Conservation (phyloP, 2,888 invertebrate genomes). For the Lordiphosa fenestrarum region DNA sequence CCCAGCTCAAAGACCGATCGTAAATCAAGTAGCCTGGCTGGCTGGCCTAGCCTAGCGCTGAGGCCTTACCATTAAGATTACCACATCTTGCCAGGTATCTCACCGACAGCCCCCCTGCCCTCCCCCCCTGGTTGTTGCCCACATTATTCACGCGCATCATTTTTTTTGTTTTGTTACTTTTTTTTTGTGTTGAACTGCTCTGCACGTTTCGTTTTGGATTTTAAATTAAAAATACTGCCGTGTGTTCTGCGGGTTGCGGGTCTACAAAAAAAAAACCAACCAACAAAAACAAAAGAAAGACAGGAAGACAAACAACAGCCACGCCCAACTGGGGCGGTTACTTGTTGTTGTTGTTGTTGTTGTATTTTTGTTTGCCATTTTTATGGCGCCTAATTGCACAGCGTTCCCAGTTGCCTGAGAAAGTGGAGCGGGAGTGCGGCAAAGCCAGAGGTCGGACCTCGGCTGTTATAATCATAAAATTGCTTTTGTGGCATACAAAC, state of each 20-base stretch:
- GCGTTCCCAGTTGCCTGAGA: constrained; percentile 27
- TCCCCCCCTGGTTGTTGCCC: background rate
- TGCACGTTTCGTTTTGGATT: constrained; percentile 57
- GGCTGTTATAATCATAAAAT: constrained; percentile 77
- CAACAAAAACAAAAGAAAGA: constrained; percentile 40
- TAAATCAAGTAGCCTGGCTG: constrained; percentile 13
- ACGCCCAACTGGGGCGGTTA: constrained; percentile 39
- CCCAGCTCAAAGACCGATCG: constrained; percentile 1
- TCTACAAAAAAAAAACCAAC: constrained; percentile 8
- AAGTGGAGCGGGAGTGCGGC: background rate
- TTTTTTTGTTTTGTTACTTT: constrained; percentile 11
- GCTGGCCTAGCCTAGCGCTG: constrained; percentile 4
- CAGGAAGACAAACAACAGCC: constrained; percentile 61
- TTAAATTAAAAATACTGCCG: constrained; percentile 68
- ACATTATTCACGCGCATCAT: constrained; percentile 47
- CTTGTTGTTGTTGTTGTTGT: background rate
- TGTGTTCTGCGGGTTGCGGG: constrained; percentile 48
- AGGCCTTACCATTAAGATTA: constrained; percentile 6
- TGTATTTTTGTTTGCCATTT: constrained; percentile 48
- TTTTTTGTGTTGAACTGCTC: constrained; percentile 19
- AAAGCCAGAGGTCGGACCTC: constrained; percentile 51
- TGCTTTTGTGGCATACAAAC: constrained; percentile 77
- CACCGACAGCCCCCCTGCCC: background rate
- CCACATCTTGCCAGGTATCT: background rate
- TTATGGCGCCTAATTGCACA: constrained; percentile 77